phyloP scores from a whole-genome alignment of 1,140 invertebrate genomes.

The Mercenaria mercenaria region DNA sequence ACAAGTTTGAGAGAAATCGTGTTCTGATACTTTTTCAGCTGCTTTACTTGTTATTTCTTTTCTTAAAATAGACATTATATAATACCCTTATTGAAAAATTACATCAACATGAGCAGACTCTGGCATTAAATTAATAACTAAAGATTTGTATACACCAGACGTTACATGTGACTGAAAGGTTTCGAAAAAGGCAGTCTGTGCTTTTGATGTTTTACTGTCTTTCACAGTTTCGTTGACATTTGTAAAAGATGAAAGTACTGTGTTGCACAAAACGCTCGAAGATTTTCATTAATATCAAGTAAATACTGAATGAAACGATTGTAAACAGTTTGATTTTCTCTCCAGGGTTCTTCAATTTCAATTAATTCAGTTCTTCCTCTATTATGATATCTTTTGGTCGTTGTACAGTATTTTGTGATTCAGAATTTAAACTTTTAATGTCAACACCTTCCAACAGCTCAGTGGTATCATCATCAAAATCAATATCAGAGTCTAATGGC shows the following conservation, averaged over 20 bases:
- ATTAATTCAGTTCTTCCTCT: not conserved
- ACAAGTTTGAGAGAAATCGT: not conserved
- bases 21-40: not conserved
- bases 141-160: not conserved
- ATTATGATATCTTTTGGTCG: not conserved
- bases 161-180: not conserved
- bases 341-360: not conserved
- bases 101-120: not conserved
- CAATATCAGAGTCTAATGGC: too few species aligned
- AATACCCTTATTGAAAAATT: slow-evolving; percentile 7
- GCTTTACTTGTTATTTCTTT: too few species aligned
- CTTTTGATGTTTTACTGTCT: not conserved
- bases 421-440: not conserved
- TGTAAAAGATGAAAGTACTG: not conserved
- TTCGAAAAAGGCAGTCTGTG: slow-evolving; percentile 20
- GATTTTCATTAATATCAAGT: not conserved
- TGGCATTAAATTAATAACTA: slow-evolving; percentile 29
- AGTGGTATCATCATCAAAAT: too few species aligned
- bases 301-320: slow-evolving; percentile 6
- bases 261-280: not conserved
- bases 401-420: not conserved
- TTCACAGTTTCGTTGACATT: slow-evolving; percentile 4
- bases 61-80: slow-evolving; percentile 49
- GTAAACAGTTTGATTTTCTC: slow-evolving; percentile 3
- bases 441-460: slow-evolving; percentile 12